Percentiles rank a stretch among this genome's conserved stretches.
Conservation (phyloP, 2,797 vertebrate genomes). For the Danio jaintianensis region DNA sequence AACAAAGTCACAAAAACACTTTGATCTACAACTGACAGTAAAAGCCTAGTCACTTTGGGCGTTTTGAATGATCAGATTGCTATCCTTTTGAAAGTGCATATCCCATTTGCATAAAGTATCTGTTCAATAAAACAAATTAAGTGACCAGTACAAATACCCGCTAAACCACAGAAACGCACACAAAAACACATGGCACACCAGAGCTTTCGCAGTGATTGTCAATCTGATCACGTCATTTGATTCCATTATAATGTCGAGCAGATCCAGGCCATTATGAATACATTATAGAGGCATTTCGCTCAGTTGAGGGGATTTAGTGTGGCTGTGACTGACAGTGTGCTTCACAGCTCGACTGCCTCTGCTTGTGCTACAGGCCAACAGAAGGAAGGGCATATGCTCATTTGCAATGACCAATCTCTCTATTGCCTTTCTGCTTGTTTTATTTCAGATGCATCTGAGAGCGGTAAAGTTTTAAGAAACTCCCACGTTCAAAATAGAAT, state of each 20-base stretch:
- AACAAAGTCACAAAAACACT: conserved; percentile 27
- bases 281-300: conserved; percentile 39
- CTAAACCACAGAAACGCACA: neutral
- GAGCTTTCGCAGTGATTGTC: conserved; percentile 18
- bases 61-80: neutral
- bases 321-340: conserved; percentile 25
- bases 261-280: conserved; percentile 40
- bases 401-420: neutral
- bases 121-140: conserved; percentile 9
- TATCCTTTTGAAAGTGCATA: neutral
- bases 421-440: neutral
- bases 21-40: conserved; percentile 13
- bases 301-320: conserved; percentile 26
- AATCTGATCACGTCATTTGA: conserved; percentile 44
- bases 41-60: neutral
- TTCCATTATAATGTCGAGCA: conserved; percentile 37
- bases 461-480: neutral
- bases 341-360: conserved; percentile 28
- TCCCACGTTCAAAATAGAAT: too few species aligned
- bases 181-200: conserved; percentile 11
- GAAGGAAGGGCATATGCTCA: conserved; percentile 22
- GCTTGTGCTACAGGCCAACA: conserved; percentile 15
- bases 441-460: neutral
- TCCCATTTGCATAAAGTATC: conserved; percentile 5
- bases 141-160: neutral